Base-by-base conservation (phyloP, 2,888 invertebrate species). In the Pachymerium ferrugineum region DNA sequence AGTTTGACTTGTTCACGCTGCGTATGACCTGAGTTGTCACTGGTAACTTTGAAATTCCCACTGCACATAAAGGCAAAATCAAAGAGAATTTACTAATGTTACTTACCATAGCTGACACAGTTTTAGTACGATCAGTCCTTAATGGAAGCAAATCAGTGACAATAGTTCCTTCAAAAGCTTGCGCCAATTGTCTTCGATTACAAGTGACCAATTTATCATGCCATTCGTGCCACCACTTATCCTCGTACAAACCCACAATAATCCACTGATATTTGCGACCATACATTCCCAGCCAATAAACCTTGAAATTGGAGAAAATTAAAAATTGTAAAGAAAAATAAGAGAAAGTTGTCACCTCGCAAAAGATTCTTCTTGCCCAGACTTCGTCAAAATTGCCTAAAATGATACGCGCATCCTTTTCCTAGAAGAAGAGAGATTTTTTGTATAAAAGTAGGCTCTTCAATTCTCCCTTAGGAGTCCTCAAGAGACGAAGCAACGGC, bases 211-310 rank as follows among this genome's bases (percentile, higher is more conserved):
- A 30, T 16, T 72, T 42, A 25, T 73, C 74, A n/a, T 22, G 6
- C 62, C 22, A 10, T 16, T 62, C 54, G n/a, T 28, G 30, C 76
- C 76, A 76, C 76, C 76, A 76, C n/a, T 72, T 33, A 31, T 76
- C 76, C 31, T 74, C 28, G 62, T 74, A 76, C 76, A 76, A 73
- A 19, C 76, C 76, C n/a, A 74, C 90, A 33, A 97, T 90, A 0
- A 97, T 87, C 97, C 97, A 97, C 78, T 97, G 95, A 85, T 95
- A 96, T 76, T 94, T 91, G 6, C 93, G 86, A 0, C 97, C 97
- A 81, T 88, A 94, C 91, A 97, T 82, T 42, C 74, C 76, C 19
- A 74, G 47, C n/a, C 62, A 38, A 54, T 74, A 76, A 14, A 70
- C 76, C 76, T 76, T 16, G 10, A 70, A 33, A 72, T 72, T 42